phyloP scores from a whole-genome alignment of 2,113 vertebrate genomes.

The Lagopus leucura region DNA sequence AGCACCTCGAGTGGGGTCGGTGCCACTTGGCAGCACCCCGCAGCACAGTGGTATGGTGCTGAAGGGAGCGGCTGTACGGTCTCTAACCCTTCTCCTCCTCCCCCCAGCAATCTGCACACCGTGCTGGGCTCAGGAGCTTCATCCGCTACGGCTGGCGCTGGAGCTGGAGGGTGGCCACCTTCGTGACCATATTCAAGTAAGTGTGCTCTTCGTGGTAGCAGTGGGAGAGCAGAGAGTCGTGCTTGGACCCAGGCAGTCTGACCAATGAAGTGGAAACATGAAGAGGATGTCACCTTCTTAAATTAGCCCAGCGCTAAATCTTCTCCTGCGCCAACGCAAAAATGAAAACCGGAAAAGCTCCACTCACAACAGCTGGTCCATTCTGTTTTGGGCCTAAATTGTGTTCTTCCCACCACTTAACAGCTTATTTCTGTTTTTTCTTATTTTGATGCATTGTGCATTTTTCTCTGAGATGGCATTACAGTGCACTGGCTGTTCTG shows the following conservation, averaged over 20 bases:
- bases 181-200: conserved; percentile 92
- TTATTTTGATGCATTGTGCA: accelerated
- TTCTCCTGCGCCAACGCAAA: not conserved
- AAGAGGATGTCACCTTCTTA: not conserved
- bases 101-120: conserved; percentile 86
- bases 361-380: not conserved
- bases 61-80: not conserved
- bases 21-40: accelerated
- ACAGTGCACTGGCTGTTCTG: not conserved
- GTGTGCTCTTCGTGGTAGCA: not conserved
- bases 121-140: conserved; percentile 88
- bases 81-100: not conserved
- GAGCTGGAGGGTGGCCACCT: conserved; percentile 90
- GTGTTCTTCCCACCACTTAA: not conserved
- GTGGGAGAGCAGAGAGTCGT: not conserved
- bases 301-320: not conserved
- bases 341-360: not conserved
- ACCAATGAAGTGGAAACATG: accelerated
- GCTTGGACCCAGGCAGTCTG: not conserved
- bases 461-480: not conserved
- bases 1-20: too few species aligned
- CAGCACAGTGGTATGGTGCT: accelerated
- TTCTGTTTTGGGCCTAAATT: not conserved
- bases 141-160: conserved; percentile 94
- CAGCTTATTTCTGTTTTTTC: not conserved